These are phyloP conservation scores for Neolamprologus falcicula DNA, from an alignment of 2,113 vertebrate species.

Conservation along the genomic window DNA sequence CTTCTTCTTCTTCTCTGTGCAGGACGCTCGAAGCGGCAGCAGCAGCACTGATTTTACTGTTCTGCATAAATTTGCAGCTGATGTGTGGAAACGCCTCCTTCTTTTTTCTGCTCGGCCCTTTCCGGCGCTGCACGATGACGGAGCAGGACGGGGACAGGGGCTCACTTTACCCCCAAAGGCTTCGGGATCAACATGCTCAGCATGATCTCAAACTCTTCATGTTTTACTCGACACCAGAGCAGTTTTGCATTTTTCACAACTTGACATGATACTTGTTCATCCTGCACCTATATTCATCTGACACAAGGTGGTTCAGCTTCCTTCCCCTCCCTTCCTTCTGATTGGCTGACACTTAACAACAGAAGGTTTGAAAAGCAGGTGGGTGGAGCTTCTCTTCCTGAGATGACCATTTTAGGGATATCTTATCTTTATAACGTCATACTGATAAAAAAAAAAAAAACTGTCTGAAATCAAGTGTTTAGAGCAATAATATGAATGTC, in stretches of 20 bases:
- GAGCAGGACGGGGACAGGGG: not conserved
- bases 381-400: not conserved
- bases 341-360: not conserved
- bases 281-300: not conserved
- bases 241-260: not conserved
- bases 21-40: not conserved
- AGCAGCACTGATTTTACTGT: constrained; percentile 1
- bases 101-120: constrained; percentile 11
- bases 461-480: not conserved
- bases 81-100: constrained; percentile 51
- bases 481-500: not conserved
- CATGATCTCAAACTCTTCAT: not conserved
- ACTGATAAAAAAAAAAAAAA: rapidly evolving
- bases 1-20: not conserved
- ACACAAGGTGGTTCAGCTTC: not conserved
- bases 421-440: rapidly evolving
- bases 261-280: not conserved
- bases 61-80: constrained; percentile 59
- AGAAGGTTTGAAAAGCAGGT: not conserved
- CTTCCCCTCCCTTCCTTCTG: not conserved
- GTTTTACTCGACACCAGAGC: rapidly evolving
- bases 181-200: not conserved
- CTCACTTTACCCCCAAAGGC: not conserved
- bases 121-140: constrained; percentile 63
- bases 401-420: not conserved